Evolutionary conservation across 2,797 vertebrate species (phyloP), one percentile per base, ranked within the genome.

Genomic region (Helarctos malayanus): DNA sequence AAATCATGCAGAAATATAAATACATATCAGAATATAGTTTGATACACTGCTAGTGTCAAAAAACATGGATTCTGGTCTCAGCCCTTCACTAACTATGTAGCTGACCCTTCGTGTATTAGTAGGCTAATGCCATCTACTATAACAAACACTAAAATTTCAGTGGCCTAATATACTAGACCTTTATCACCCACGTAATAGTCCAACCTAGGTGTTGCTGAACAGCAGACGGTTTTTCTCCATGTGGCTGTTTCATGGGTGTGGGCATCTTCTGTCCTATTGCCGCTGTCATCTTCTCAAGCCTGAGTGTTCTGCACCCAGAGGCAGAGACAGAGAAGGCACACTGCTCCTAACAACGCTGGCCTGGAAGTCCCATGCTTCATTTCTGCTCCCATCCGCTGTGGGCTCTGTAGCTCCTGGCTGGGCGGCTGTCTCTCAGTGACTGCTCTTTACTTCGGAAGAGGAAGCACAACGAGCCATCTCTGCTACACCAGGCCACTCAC

Each of bases 1-100:
- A 87, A 35, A 57, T 91, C 61, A 86, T 82, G 84, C 57, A 75
- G 87, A 96, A 85, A 81, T 84, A 71, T 47, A 82, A 13, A 63
- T 81, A n/a, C 4, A 11, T 80, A 29, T 91, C 6, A 32, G 68
- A 94, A 79, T 69, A 88, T 45, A 56, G 32, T 96, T 78, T 88
- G 18, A 69, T 35, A 86, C 2, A 63, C 32, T 68, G 1, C 86
- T 71, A 86, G n/a, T 35, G 2, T 92, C 5, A 38, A 73, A 95
- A 97, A 56, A 59, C 29, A 32, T 25, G 14, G 35, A 69, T 79
- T 92, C 35, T 78, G 14, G 35, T 83, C 56, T 97, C 78, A 91
- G 56, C 7, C 71, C 7, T 95, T 59, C 25, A 21, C 35, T 91
- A 38, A 65, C 61, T 49, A 49, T 29, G 56, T 89, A 83, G 71